phyloP scores from a whole-genome alignment of 2,113 vertebrate species.

The Aegithalos caudatus region DNA sequence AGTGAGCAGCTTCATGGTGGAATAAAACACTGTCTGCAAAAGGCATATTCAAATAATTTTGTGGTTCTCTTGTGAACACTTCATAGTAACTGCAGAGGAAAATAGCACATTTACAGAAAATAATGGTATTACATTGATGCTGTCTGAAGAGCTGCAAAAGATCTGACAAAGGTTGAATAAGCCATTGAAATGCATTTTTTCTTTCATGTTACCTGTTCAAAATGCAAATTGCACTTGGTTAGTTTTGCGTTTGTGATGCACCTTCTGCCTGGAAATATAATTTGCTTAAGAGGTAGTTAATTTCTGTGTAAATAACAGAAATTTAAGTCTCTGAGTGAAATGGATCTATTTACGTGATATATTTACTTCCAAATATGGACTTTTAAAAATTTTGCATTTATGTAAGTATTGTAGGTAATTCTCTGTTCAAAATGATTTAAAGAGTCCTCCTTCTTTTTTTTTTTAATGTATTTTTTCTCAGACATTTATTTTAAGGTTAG shows the following conservation, averaged over 20 bases:
- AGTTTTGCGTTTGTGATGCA: not conserved
- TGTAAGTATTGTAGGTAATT: not conserved
- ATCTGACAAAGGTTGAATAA: not conserved
- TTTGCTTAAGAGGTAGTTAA: not conserved
- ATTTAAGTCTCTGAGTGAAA: not conserved
- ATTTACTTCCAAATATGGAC: not conserved
- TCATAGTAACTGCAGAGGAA: not conserved
- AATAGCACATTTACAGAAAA: not conserved
- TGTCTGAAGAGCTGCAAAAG: not conserved
- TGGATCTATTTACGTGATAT: not conserved
- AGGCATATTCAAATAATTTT: not conserved
- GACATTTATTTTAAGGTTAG: not conserved
- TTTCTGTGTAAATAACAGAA: not conserved
- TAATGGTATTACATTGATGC: not conserved
- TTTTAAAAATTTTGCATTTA: not conserved
- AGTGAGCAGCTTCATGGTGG: not conserved
- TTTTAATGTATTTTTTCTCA: not conserved
- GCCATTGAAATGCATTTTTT: not conserved
- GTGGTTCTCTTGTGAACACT: not conserved
- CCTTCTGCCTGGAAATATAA: not conserved
- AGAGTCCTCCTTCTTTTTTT: not conserved
- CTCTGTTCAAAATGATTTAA: not conserved
- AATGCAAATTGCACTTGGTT: not conserved
- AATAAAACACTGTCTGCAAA: not conserved
- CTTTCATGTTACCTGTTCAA: not conserved